Base-by-base conservation (phyloP, 2,113 vertebrate genomes). In the Hippoglossus stenolepis region DNA sequence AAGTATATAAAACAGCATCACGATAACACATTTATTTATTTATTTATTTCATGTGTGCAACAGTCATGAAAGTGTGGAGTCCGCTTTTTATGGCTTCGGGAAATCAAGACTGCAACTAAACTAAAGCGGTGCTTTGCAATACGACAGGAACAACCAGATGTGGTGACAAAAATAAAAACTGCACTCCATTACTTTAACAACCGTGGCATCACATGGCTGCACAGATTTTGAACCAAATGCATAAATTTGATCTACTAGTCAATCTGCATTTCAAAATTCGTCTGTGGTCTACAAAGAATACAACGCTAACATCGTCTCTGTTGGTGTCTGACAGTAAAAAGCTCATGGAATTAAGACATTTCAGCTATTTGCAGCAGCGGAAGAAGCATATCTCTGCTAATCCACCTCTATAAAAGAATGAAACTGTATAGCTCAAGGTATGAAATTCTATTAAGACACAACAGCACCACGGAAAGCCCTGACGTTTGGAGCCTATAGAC, bases 391-490 rank as follows among this genome's bases (percentile, higher is more conserved):
- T 56, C 57, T 72, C 65, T 38, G 12, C 28, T 61, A 83, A 83
- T 75, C 69, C 70, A 65, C 57, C 17, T 65, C 28, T 12, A 38
- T 24, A 23, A 61, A 66, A n/a, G 51, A 54, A 20, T n/a, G 51
- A n/a, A 54, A 54, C 51, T 17, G 51, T 54, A 54, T 20, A 51
- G 47, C 51, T 54, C n/a, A 23, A 57, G 21, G 18, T 20, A 57
- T 63, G 82, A 67, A 85, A 78, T 75, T 83, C 74, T 77, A 64
- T 62, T 72, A 80, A 82, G 77, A 79, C 80, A 66, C 54, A 66
- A 5, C 51, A 4, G 68, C 47, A 80, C 57, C 64, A 86, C 67
- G 53, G 68, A 74, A 75, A 85, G 67, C 47, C 70, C 35, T 47
- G 70, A 84, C 31, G 67, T 61, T 56, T 51, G 20, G 43, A 66